phyloP scores from a whole-genome alignment of 1,140 invertebrate species.

The Rhyacophila brunnea region DNA sequence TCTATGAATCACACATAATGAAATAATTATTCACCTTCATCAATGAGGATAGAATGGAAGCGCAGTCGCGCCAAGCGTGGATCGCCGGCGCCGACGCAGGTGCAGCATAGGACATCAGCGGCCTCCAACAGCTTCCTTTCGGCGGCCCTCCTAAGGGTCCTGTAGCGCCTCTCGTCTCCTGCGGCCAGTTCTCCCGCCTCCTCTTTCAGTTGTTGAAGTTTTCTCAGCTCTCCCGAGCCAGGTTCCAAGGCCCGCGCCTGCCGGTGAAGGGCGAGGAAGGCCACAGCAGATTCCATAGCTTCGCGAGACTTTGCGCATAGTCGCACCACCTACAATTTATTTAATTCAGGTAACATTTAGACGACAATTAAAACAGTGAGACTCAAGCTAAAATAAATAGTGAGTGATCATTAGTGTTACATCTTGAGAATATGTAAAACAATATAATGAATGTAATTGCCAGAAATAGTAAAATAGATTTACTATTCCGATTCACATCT shows the following conservation, averaged over 20 bases:
- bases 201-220: conserved; percentile 95
- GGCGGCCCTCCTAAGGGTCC: conserved; percentile 85
- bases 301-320: conserved; percentile 98
- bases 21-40: conserved; percentile 79
- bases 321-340: conserved; percentile 77
- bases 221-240: conserved; percentile 82
- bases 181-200: conserved; percentile 94
- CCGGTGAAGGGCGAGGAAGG: conserved; percentile 95
- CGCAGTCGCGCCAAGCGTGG: conserved; percentile 86
- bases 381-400: too few relatives aligned
- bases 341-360: too few relatives aligned
- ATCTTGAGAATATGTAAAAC: too few relatives aligned
- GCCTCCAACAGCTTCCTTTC: conserved; percentile 92
- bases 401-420: too few relatives aligned
- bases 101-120: conserved; percentile 98
- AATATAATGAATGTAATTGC: too few relatives aligned
- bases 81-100: conserved; percentile 98
- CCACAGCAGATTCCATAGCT: conserved; percentile 96
- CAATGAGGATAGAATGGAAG: conserved; percentile 97
- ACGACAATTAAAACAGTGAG: too few relatives aligned
- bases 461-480: too few relatives aligned
- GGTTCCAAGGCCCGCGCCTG: conserved; percentile 94
- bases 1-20: too few relatives aligned
- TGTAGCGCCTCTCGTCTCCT: conserved; percentile 92
- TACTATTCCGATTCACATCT: too few relatives aligned